phyloP scores from a whole-genome alignment of 2,113 vertebrate genomes.

The Corythornis cristatus region DNA sequence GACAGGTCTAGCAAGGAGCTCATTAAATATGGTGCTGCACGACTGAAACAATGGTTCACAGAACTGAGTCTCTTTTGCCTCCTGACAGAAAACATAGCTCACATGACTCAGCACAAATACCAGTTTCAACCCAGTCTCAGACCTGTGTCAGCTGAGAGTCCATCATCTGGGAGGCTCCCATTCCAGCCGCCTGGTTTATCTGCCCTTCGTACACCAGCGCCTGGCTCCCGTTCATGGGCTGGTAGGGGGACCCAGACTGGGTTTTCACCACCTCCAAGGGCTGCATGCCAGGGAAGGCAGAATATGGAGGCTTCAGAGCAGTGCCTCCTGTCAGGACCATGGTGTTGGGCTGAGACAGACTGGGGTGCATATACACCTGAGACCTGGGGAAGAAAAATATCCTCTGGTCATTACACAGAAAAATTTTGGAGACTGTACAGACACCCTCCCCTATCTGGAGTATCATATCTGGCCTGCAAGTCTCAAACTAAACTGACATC shows the following conservation, averaged over 20 bases:
- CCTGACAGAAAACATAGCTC: neutral
- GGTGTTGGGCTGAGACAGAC: constrained; percentile 92
- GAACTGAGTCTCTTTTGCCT: neutral
- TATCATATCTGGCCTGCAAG: rapidly evolving
- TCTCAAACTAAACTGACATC: neutral
- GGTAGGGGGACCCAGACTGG: constrained; percentile 93
- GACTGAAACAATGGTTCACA: constrained; percentile 6
- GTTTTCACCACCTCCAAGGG: constrained; percentile 95
- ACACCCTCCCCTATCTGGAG: neutral
- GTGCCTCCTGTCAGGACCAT: constrained; percentile 94
- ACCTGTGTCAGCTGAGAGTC: constrained; percentile 98
- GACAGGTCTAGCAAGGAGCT: neutral
- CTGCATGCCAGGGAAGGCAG: constrained; percentile 94
- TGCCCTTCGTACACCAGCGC: constrained; percentile 91
- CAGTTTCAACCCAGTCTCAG: neutral
- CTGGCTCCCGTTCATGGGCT: constrained; percentile 94
- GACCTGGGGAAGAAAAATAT: constrained; percentile 76
- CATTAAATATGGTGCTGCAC: neutral
- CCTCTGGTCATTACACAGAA: neutral
- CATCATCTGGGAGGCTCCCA: constrained; percentile 96
- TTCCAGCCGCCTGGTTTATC: constrained; percentile 88
- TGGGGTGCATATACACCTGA: constrained; percentile 98
- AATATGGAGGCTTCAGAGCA: constrained; percentile 92
- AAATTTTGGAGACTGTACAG: neutral
- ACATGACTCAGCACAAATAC: neutral